phyloP scores from a whole-genome alignment of 1,140 invertebrate genomes.

The Nebria ingens region DNA sequence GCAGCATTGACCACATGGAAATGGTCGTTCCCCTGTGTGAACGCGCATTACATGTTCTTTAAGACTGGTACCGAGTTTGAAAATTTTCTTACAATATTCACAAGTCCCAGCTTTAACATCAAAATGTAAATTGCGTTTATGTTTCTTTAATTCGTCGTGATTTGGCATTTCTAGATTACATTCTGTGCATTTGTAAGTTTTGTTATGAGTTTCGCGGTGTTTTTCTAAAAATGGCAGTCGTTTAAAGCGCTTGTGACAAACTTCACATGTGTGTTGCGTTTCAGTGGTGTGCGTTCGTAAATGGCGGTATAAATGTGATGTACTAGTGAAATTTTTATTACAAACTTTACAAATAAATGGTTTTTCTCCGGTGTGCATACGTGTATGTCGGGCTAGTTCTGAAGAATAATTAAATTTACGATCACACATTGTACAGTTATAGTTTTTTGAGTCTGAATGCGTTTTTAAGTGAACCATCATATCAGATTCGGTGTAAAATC shows the following conservation, averaged over 20 bases:
- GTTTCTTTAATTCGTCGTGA: neutral
- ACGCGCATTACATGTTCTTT: neutral
- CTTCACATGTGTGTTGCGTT: neutral
- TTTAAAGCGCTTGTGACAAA: neutral
- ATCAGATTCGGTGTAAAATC: neutral
- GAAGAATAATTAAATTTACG: neutral
- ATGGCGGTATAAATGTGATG: constrained; percentile 1
- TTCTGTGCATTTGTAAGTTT: too few species aligned
- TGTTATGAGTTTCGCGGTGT: neutral
- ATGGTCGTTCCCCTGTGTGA: neutral
- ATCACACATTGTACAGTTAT: neutral
- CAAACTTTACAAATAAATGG: neutral
- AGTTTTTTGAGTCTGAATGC: constrained; percentile 2
- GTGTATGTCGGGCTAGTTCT: neutral
- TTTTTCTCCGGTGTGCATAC: neutral
- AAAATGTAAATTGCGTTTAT: too few species aligned
- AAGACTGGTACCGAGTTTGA: neutral
- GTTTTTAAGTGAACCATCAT: constrained; percentile 8
- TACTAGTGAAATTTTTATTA: neutral
- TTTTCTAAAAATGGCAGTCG: neutral
- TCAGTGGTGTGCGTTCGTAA: neutral
- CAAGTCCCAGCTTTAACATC: too few species aligned
- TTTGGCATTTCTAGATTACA: too few species aligned
- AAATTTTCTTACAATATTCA: neutral
- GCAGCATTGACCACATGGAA: neutral